Evolutionary conservation across 1,140 invertebrate genomes (phyloP).

Genomic region (Gonioctena quinquepunctata): DNA sequence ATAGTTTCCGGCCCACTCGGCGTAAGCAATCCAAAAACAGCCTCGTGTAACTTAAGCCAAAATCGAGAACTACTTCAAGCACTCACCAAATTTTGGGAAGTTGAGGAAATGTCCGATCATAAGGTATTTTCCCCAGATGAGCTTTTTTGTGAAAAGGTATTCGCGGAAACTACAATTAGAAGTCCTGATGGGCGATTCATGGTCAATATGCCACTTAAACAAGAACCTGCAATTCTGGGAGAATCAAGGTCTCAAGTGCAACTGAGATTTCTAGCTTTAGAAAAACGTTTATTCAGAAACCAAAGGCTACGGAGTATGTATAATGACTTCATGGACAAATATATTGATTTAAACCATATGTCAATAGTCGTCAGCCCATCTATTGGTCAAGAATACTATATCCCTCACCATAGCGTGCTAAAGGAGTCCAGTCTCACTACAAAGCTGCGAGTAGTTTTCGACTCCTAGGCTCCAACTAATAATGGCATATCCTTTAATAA

Average conservation of each 20-base stretch:
- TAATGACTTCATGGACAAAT: neutral
- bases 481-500: constrained; percentile 41
- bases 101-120: neutral
- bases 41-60: neutral
- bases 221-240: neutral
- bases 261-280: neutral
- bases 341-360: neutral
- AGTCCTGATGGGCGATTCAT: neutral
- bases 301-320: neutral
- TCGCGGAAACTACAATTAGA: too few species aligned
- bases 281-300: neutral
- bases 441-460: constrained; percentile 51
- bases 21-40: neutral
- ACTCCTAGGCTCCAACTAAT: too few species aligned
- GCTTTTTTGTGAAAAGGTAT: too few species aligned
- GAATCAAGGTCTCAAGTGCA: neutral
- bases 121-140: neutral
- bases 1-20: neutral
- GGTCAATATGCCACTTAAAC: neutral
- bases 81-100: neutral
- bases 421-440: constrained; percentile 47
- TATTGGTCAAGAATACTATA: neutral
- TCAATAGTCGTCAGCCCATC: neutral
- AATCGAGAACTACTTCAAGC: neutral
- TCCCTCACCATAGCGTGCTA: constrained; percentile 57